Base-by-base conservation (phyloP, 2,797 vertebrate genomes). In the Artibeus lituratus region DNA sequence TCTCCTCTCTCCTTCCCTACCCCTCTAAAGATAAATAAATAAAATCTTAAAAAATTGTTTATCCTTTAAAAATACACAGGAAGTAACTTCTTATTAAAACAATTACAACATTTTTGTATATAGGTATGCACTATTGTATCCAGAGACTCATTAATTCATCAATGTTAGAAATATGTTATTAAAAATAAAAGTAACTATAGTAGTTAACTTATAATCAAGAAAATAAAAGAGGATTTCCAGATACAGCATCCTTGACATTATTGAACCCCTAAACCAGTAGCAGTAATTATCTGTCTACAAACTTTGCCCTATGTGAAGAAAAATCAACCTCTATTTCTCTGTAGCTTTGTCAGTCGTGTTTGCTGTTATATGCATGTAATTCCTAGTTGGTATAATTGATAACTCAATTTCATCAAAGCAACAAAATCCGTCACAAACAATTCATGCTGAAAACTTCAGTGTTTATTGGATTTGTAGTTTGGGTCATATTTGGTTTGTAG, bases 381-480 rank as follows among this genome's bases (percentile, higher is more conserved):
- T 84, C 8, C 32, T 67, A 65, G 24, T 57, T 84, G 11, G 81
- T 53, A 47, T 9, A 80, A 16, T 1, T 55, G 15, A 10, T 22
- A 72, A 91, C 4, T 89, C 19, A 83, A 24, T 87, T 84, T 90
- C 19, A 90, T 51, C 65, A 76, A 67, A 90, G 35, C 69, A 76
- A 70, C 53, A 80, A 91, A 55, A 65, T 62, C 59, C 4, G n/a
- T 90, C 55, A 83, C 22, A 62, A 26, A 49, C 32, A 62, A 53
- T 81, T 87, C 16, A 67, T 89, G 69, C 26, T 74, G 14, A 37
- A 7, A 86, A 26, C 3, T 91, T 89, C 22, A 22, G 35, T 76
- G 9, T 84, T 94, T 29, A 53, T 69, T 93, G 37, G 93, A 39
- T 96, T 78, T 82, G 10, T 42, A 73, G 18, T 87, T 88, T 92